Evolutionary conservation across 2,113 vertebrate species (phyloP), one percentile per base, ranked within the genome.

Genomic region (Hippocampus abdominalis): DNA sequence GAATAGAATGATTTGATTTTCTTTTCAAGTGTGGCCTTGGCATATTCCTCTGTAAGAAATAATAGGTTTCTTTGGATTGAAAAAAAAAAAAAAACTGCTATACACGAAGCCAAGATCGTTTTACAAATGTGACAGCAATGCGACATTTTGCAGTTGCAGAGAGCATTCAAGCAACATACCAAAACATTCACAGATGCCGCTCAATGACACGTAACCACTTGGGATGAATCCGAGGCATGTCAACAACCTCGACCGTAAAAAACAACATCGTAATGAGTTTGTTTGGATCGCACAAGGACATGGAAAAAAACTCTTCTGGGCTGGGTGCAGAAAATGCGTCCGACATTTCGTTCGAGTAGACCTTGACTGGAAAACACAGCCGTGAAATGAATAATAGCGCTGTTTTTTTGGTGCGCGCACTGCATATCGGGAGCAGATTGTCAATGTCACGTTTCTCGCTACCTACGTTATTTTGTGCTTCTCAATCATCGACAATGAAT

Each of bases 261-360:
- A 70, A 27, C 27, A 8, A 18, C 29, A 5, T 73, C 61, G 39
- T 56, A 48, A 64, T 78, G n/a, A 78, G 64, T 74, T 42, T 61
- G 57, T 49, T 49, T 25, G 23, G 56, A 48, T 75, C 68, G 27
- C 60, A 15, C 68, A 84, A 81, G 72, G 78, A 75, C 73, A 73
- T 63, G 49, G 32, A 20, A 67, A 20, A 67, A 39, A 11, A 48
- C 2, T 67, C 74, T 66, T 72, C 56, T 70, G 36, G 69, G 73
- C 27, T 13, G 48, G 21, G 59, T 25, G 48, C 23, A 73, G 13
- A 53, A 42, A 68, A 70, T 66, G 21, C 27, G 20, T 48, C 4
- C 36, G 51, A 69, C 25, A 39, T 62, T 56, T 46, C 66, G 36
- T 25, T 56, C 44, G 39, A 42, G 25, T 21, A 48, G 56, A 49